These are phyloP conservation scores for Centropyge bicolor DNA, from an alignment of 2,797 vertebrate species.

Conservation along the genomic window DNA sequence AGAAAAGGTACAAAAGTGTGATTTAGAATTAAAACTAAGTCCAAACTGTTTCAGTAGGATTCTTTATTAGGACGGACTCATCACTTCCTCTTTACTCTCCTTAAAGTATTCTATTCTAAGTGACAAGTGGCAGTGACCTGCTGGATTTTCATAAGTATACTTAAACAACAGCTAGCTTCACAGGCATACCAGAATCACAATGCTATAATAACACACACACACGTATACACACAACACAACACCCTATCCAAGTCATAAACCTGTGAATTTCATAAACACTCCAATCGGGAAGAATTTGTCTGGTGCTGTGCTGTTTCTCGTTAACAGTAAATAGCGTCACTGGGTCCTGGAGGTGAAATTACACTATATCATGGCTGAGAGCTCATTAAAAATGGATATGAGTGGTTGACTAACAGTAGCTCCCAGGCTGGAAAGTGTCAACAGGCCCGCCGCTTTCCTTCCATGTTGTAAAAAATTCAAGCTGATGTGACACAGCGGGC, in stretches of 20 bases:
- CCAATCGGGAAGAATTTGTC: constrained; percentile 74
- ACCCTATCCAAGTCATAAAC: constrained; percentile 67
- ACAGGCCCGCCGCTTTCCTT: constrained; percentile 67
- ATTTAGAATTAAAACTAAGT: background rate
- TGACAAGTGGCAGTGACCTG: background rate
- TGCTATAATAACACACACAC: constrained; percentile 13
- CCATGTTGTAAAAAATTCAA: constrained; percentile 82
- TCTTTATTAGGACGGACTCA: background rate
- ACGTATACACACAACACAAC: constrained; percentile 24
- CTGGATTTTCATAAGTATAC: background rate
- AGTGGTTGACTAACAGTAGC: constrained; percentile 80
- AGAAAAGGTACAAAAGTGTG: background rate
- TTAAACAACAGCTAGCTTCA: constrained; percentile 23
- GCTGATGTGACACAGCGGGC: constrained; percentile 80
- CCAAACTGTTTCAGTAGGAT: background rate
- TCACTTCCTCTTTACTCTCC: background rate
- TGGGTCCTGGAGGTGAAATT: constrained; percentile 86
- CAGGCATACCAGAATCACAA: constrained; percentile 18
- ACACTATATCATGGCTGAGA: constrained; percentile 86
- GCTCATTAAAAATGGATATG: constrained; percentile 85
- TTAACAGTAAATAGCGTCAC: constrained; percentile 87
- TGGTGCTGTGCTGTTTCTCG: constrained; percentile 73
- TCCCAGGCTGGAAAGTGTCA: constrained; percentile 78
- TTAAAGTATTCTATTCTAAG: background rate
- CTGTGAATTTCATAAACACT: constrained; percentile 74